A percentile compares a stretch with the other conserved stretches of the same genome.
Conservation (phyloP, 1,140 invertebrate species). For the Diuraphis noxia region DNA sequence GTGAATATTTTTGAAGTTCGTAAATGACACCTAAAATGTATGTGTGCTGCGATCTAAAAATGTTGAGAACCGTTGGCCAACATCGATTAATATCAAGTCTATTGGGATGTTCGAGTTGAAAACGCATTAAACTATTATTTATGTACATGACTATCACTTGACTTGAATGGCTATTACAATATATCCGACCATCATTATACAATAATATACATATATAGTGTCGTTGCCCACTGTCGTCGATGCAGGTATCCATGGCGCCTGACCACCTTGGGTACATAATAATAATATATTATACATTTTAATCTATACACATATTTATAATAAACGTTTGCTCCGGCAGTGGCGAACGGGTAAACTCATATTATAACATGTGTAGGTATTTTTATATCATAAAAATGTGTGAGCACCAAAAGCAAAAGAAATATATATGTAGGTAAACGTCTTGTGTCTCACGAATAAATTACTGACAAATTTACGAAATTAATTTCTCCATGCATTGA, state of each 20-base stretch:
- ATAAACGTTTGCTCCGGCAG: not conserved
- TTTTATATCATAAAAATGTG: not conserved
- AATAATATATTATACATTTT: not conserved
- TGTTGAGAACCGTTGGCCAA: not conserved
- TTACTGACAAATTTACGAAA: constrained; percentile 24
- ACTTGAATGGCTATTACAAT: not conserved
- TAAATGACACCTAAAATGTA: not conserved
- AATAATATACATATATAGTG: not conserved
- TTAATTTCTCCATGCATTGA: constrained; percentile 34
- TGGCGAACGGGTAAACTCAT: not conserved
- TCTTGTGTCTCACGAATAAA: not conserved
- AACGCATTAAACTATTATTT: not conserved
- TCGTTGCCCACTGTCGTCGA: not conserved
- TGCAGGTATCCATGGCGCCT: not conserved
- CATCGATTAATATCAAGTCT: not conserved
- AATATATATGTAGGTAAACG: not conserved
- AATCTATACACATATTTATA: not conserved
- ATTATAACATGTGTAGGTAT: not conserved
- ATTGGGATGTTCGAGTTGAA: not conserved
- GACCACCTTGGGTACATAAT: not conserved
- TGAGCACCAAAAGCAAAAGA: not conserved
- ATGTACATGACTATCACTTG: not conserved
- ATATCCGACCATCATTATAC: not conserved
- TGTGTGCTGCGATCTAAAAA: not conserved
- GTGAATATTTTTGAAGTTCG: not conserved